Evolutionary conservation across 2,797 vertebrate genomes (phyloP), one percentile per base, ranked within the genome.

Genomic region (Protosalanx chinensis): DNA sequence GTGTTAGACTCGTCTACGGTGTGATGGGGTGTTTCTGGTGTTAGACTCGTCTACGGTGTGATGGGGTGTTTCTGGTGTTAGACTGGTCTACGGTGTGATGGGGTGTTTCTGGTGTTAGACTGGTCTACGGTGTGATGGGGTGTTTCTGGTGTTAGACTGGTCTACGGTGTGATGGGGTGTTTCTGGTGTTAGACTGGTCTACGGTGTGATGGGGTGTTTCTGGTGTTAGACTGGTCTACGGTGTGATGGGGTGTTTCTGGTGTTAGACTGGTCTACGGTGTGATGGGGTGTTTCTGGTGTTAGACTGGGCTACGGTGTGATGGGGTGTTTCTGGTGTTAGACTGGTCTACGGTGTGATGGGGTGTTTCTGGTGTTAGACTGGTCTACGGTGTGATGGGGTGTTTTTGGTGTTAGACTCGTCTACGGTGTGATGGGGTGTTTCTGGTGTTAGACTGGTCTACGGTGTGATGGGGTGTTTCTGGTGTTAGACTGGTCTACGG

Each of bases 61-160:
- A 3, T 60, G 12, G 58, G 58, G 75, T 64, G 72, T 64, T 33
- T 76, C 15, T 32, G 37, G n/a, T n/a, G n/a, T n/a, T n/a, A 27
- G 23, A 27, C 23, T 27, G 23, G 23, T 27, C 23, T 27, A 27
- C 23, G 23, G 23, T 27, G 23, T 27, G 23, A 27, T 27, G 23
- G 23, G 23, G 23, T 27, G 23, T 27, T 27, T 27, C 23, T 27
- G 23, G 23, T 27, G 23, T 27, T 27, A 27, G 51, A n/a, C 51
- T 56, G 1, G 1, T 53, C 18, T 10, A 23, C 6, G 10, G n/a
- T 60, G 6, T 20, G 8, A 3, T 60, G 12, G 58, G 58, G 75
- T 64, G 72, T 64, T 33, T 76, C 15, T 32, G 37, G 23, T 27
- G 23, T 27, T 27, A 27, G 51, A n/a, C 51, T 56, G 1, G 1